Evolutionary conservation across 2,797 vertebrate genomes (phyloP).

Genomic region (Potorous gilbertii): DNA sequence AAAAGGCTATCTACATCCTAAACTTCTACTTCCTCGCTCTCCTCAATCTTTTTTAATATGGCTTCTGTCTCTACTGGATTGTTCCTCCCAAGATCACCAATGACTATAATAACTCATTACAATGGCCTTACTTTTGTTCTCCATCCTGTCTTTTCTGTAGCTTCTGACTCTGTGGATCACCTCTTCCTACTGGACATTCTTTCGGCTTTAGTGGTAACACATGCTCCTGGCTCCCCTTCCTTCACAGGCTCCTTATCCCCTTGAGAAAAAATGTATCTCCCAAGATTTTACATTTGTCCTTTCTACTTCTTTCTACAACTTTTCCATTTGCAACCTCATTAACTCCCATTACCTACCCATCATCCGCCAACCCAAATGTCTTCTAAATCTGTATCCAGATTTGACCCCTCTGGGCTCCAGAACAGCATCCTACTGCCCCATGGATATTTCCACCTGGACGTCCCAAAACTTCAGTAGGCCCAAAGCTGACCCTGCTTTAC

Average conservation of each 20-base stretch:
- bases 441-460: not conserved
- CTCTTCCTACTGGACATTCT: not conserved
- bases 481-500: not conserved
- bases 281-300: not conserved
- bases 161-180: not conserved
- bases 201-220: not conserved
- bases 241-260: not conserved
- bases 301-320: not conserved
- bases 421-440: not conserved
- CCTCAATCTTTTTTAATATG: not conserved
- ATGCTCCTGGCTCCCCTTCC: not conserved
- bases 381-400: not conserved
- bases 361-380: not conserved
- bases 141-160: not conserved
- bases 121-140: not conserved
- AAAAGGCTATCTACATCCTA: not conserved
- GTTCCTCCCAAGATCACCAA: not conserved
- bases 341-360: not conserved
- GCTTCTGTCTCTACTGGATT: not conserved
- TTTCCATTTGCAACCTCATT: not conserved
- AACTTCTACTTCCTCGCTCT: not conserved
- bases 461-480: conserved; percentile 27
- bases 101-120: not conserved
- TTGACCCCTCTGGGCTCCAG: not conserved
- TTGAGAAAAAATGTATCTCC: not conserved